phyloP scores from a whole-genome alignment of 2,797 vertebrate species.

The Lateolabrax maculatus region DNA sequence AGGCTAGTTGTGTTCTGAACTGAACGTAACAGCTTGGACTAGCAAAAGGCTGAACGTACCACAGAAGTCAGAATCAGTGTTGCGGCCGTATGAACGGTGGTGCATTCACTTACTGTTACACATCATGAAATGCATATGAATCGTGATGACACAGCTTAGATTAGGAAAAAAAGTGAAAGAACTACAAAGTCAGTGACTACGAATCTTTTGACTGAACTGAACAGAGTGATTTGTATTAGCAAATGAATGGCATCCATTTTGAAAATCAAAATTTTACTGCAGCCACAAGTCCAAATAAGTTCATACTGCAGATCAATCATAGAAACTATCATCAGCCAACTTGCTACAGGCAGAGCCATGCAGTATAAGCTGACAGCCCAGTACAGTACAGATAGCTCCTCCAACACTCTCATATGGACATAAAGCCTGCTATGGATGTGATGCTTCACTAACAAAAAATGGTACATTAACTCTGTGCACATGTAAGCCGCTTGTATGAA shows the following conservation, averaged over 20 bases:
- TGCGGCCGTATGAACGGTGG: neutral
- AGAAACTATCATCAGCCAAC: neutral
- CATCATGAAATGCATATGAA: neutral
- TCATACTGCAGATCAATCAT: neutral
- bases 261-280: neutral
- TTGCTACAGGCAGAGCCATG: neutral
- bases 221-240: neutral
- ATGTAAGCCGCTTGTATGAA: conserved; percentile 16
- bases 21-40: neutral
- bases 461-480: conserved; percentile 19
- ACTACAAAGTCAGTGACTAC: neutral
- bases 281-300: neutral
- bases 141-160: neutral
- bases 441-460: conserved; percentile 27
- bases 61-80: neutral
- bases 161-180: neutral
- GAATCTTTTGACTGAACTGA: neutral
- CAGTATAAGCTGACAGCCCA: neutral
- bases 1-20: neutral
- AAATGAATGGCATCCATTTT: neutral
- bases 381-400: conserved; percentile 1
- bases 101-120: neutral
- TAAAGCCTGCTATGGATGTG: neutral
- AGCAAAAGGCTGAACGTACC: neutral
- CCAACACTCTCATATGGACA: too few species aligned